Base-by-base conservation (phyloP, 2,113 vertebrate species). In the Megatriorchis doriae region DNA sequence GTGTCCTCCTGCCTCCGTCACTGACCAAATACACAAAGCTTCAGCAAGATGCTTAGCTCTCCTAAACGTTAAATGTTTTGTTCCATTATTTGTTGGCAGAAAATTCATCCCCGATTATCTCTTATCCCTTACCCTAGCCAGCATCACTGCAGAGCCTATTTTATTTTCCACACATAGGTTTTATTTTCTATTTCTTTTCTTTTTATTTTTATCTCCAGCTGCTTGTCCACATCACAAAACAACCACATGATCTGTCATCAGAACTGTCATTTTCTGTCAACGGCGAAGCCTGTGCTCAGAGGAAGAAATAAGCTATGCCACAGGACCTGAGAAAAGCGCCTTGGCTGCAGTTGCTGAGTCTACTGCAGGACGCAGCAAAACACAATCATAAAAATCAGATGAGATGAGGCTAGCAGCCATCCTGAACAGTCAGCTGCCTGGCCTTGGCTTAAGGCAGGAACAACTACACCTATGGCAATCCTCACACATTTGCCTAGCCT, bases 211-310 rank as follows among this genome's bases (percentile, higher is more conserved):
- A 97, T 84, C 71, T 95, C 91, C 81, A 95, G 81, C 52, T 95
- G 84, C 88, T 95, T 95, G 89, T 91, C 91, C 93, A 82, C 67
- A 96, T 86, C 89, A 91, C 86, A 96, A 90, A 95, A 87, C 62
- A 91, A 81, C 61, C 91, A 90, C 84, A 88, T 52, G 66, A 95
- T 88, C 96, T 94, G 79, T 83, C 95, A 95, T 63, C 67, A 88
- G 32, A 96, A 73, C 86, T 95, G 95, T 89, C 93, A 87, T 95
- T 91, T 96, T 88, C 84, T 90, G 78, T 95, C 89, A 95, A 93
- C 81, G 38, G 90, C 2, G 3, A 95, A 95, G 95, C 26, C 67
- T 85, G 14, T 47, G 62, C 5, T 3, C 62, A 75, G 85, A 62
- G 62, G 32, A 91, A 95, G 73, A 89, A 91, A 89, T 36, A 32